These are phyloP conservation scores for Pedionomus torquatus DNA, from an alignment of 2,113 vertebrate species.

Conservation along the genomic window DNA sequence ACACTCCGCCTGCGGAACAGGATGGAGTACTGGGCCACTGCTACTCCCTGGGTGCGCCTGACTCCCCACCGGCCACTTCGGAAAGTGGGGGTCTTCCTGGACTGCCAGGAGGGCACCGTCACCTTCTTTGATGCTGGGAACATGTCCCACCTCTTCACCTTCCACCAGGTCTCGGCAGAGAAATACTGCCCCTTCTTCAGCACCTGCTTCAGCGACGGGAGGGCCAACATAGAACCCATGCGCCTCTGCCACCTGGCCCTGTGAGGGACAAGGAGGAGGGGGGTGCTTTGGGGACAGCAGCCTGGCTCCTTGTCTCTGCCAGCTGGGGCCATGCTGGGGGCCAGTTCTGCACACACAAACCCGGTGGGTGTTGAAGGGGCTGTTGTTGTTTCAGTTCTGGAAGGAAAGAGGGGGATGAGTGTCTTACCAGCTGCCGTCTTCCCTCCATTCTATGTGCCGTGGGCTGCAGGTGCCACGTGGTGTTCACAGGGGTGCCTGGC, in stretches of 20 bases:
- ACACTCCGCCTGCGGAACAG: constrained; percentile 79
- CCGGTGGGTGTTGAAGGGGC: background rate
- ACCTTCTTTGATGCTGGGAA: constrained; percentile 81
- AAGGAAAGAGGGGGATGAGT: background rate
- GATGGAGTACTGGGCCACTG: constrained; percentile 75
- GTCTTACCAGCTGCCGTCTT: background rate
- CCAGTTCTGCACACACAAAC: background rate
- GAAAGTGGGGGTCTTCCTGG: constrained; percentile 81
- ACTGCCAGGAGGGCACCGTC: constrained; percentile 79
- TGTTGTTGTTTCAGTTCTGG: background rate
- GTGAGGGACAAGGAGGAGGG: rapidly evolving
- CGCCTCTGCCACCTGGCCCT: constrained; percentile 77
- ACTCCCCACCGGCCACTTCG: background rate
- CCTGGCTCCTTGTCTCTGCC: background rate
- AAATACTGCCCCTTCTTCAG: constrained; percentile 86
- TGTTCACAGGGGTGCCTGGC: background rate
- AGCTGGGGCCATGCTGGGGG: rapidly evolving
- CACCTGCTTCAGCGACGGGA: constrained; percentile 78
- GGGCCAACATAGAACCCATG: constrained; percentile 76
- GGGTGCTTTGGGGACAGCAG: background rate
- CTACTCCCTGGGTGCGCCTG: constrained; percentile 81
- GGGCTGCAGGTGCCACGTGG: background rate
- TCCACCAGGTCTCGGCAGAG: constrained; percentile 67
- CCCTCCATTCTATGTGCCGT: background rate
- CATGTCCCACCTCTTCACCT: constrained; percentile 84